Base-by-base conservation (phyloP, 1,140 invertebrate genomes). In the Cephus cinctus region DNA sequence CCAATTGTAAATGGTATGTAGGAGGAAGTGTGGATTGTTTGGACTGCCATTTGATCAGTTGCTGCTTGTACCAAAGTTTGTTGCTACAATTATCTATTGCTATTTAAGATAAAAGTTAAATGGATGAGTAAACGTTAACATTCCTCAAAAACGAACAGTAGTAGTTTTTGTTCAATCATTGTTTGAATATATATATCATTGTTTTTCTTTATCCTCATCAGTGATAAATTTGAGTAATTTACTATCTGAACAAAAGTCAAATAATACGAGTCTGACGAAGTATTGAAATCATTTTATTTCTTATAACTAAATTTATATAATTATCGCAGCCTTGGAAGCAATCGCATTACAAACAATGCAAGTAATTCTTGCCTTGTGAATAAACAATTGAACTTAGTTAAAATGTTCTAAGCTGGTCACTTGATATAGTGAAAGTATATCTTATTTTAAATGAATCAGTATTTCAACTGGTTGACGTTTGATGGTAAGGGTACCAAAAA, bases 381-480 rank as follows among this genome's bases (percentile, higher is more conserved):
- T 12, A 4, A 3, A 30, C 12, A 2, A 11, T 3, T 30, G 14
- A 30, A 11, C 19, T 36, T 15, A 36, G 34, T 36, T 36, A 2
- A 2, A 9, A 18, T 30, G 2, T 36, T 9, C 9, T 36, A 15
- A 36, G 14, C 8, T 36, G 34, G 19, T 3, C 4, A 12, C 19
- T 12, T 14, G 8, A 36, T 18, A 18, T 36, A 36, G 14, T 36
- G 19, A 8, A 12, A 36, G 19, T 36, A 36, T 36, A 15, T 36
- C 19, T 11, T 11, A 9, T 30, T 30, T 30, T 8, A 36, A 36
- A 36, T 36, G 14, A 36, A 11, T 36, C 34, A 36, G 34, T 36
- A 36, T 36, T 36, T 36, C 8, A 36, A 15, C 14, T 36, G 34
- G 19, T 36, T 36, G 34, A n/a, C 19, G 34, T 12, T n/a, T 36